These are phyloP conservation scores for Sebastes aleutianus DNA, from an alignment of 2,797 vertebrate species.

Conservation along the genomic window DNA sequence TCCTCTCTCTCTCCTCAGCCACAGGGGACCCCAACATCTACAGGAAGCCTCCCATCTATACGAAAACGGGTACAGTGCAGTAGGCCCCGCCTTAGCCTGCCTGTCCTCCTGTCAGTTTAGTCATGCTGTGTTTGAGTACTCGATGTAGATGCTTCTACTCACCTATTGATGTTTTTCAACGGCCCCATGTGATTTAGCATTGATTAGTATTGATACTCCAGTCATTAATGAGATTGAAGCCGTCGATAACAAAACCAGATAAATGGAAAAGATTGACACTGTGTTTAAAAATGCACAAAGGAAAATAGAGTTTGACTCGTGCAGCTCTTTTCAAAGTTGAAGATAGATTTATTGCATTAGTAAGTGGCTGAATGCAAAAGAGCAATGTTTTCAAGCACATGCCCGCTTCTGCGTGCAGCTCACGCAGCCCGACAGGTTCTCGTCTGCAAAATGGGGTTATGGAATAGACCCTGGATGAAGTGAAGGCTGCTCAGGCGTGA, in stretches of 20 bases:
- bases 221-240: constrained; percentile 32
- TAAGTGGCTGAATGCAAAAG: constrained; percentile 5
- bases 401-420: constrained; percentile 3
- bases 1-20: constrained; percentile 87
- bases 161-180: constrained; percentile 35
- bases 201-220: constrained; percentile 41
- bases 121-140: constrained; percentile 62
- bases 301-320: constrained; percentile 3
- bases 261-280: not conserved
- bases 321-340: not conserved
- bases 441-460: constrained; percentile 1
- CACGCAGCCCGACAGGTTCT: constrained; percentile 21
- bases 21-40: constrained; percentile 97
- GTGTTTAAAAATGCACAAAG: not conserved
- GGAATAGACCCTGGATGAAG: constrained; percentile 35
- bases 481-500: constrained; percentile 51
- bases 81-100: constrained; percentile 72
- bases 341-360: not conserved
- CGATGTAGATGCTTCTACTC: constrained; percentile 46
- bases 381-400: constrained; percentile 1
- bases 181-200: constrained; percentile 11
- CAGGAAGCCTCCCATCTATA: constrained; percentile 99
- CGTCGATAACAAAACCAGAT: constrained; percentile 15
- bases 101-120: constrained; percentile 71
- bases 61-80: constrained; percentile 91